These are phyloP conservation scores for Mythimna vitellina DNA, from an alignment of 2,888 invertebrate species.

Conservation along the genomic window DNA sequence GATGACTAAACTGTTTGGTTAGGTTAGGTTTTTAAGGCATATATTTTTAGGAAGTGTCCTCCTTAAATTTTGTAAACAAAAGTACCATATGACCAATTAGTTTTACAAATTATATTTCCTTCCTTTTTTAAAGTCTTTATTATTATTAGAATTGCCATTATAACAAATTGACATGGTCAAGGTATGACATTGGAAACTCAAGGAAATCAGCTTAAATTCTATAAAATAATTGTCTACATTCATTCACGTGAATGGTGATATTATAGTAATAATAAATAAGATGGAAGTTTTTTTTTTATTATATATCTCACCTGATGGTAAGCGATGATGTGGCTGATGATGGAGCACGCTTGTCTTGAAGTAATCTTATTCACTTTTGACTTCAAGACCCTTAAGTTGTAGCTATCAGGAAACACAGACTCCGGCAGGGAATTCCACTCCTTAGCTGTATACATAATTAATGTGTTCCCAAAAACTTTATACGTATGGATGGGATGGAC, in stretches of 20 bases:
- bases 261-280: not conserved
- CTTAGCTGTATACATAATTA: no score
- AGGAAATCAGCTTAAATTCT: conserved; percentile 46
- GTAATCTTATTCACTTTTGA: no score
- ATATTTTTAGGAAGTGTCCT: not conserved
- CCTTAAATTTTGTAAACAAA: not conserved
- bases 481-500: no score
- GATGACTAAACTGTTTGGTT: not conserved
- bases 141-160: not conserved
- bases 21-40: no score
- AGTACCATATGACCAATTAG: not conserved
- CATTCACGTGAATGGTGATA: conserved; percentile 33
- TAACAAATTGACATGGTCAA: conserved; percentile 29
- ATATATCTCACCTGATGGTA: no score
- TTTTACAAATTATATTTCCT: conserved; percentile 13
- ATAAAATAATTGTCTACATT: conserved; percentile 32
- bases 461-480: no score
- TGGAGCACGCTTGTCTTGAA: no score
- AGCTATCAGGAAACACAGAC: no score
- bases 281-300: not conserved
- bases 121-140: conserved; percentile 1
- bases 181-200: conserved; percentile 48
- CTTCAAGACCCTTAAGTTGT: no score
- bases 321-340: no score
- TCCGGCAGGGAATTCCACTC: no score